A percentile compares a stretch with the other conserved stretches of the same genome.
phyloP scores from a whole-genome alignment of 2,113 vertebrate genomes.

The Leptosomus discolor region DNA sequence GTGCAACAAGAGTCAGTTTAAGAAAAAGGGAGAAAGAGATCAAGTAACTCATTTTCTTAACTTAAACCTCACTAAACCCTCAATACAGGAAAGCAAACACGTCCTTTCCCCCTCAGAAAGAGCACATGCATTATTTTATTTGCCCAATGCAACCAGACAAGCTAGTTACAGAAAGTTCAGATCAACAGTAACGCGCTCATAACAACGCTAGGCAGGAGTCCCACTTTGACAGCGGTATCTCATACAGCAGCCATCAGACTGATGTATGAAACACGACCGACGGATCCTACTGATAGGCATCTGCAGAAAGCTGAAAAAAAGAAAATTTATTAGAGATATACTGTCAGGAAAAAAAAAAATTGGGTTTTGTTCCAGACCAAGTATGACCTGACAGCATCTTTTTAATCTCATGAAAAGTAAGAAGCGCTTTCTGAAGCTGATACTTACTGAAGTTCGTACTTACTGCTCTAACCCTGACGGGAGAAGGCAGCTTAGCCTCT shows the following conservation, averaged over 20 bases:
- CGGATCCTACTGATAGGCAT: neutral
- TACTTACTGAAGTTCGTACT: neutral
- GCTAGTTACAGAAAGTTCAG: neutral
- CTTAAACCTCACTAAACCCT: neutral
- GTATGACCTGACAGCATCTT: neutral
- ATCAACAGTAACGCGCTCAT: neutral
- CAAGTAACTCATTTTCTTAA: neutral
- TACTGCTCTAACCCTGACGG: neutral
- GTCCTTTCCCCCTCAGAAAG: neutral
- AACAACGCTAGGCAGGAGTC: neutral
- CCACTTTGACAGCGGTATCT: neutral
- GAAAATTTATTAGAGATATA: neutral
- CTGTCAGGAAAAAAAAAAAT: neutral
- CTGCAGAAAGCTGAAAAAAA: neutral
- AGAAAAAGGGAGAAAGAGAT: neutral
- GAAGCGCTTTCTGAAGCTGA: neutral
- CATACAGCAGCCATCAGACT: neutral
- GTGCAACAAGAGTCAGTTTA: neutral
- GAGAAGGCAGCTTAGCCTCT: constrained; percentile 4
- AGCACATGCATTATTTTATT: fast-evolving
- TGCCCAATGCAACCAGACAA: neutral
- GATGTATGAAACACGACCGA: neutral
- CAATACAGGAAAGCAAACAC: neutral
- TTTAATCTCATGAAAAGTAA: neutral
- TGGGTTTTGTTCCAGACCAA: neutral